Base-by-base conservation (phyloP, 2,113 vertebrate genomes). In the Lophura nycthemera region DNA sequence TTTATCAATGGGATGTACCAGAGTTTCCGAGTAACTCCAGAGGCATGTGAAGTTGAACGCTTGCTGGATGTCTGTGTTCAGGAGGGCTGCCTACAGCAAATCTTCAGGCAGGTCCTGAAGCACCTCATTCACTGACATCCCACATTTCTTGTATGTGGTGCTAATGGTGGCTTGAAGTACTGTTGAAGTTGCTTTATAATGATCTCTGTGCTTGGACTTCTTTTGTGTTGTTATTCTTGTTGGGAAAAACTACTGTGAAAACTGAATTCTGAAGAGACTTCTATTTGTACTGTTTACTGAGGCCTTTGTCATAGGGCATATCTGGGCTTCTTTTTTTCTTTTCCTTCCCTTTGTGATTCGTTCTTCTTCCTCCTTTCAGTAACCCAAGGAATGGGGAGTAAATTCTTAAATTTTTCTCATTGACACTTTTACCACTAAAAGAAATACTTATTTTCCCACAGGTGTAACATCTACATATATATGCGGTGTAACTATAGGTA, bases 221-320 rank as follows among this genome's bases (percentile, higher is more conserved):
- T 91, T 94, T 76, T 77, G 69, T 8, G 10, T 29, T 18, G 18
- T 89, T 90, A 79, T 80, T 88, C 66, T 80, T 78, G 83, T 45
- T 76, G 74, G 66, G 89, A 85, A 89, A 69, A 84, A 65, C 81
- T 75, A 6, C 74, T 85, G 86, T 81, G 84, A 89, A 88, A 87
- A 89, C 70, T 81, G 70, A 90, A 36, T 91, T 86, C 84, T 92
- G 84, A 75, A 86, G 89, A 85, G 78, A 65, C 50, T 85, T 93
- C 61, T 82, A 40, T 89, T 90, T 90, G 61, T 82, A 73, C 76
- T 16, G 3, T 70, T 75, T 54, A 14, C 64, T 86, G 43, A 74
- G 74, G 91, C 63, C 76, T 59, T 86, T 80, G 71, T 71, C 65
- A 75, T 4, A 61, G 54, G 36, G 78, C 54, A 82, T 38, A 78